Conservation (phyloP, 1,140 invertebrate species). For the Drosophila nikananu region DNA sequence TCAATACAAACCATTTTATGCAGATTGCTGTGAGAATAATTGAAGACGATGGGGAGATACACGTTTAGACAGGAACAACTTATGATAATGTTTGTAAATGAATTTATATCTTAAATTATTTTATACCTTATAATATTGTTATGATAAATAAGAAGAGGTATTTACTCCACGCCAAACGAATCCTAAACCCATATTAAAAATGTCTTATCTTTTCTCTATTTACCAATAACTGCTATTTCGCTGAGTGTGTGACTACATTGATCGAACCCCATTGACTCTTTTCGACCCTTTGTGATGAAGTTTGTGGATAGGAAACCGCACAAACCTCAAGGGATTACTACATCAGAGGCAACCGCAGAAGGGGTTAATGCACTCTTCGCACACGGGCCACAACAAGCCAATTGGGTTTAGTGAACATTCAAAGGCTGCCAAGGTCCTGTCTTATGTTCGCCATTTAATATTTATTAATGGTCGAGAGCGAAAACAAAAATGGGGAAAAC, state of each 20-base stretch:
- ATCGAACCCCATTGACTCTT: conserved; percentile 36
- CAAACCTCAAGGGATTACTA: conserved; percentile 53
- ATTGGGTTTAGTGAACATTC: conserved; percentile 30
- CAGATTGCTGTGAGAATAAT: conserved; percentile 24
- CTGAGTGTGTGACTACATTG: conserved; percentile 16
- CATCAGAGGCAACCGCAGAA: conserved; percentile 51
- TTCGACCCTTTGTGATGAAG: conserved; percentile 30
- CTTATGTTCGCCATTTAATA: conserved; percentile 60
- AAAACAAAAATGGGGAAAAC: conserved; percentile 25
- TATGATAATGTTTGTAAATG: background rate
- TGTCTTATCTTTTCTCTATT: background rate
- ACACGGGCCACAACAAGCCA: conserved; percentile 31
- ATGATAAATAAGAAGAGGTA: background rate
- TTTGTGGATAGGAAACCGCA: conserved; percentile 34
- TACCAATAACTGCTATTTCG: background rate
- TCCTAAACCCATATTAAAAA: background rate
- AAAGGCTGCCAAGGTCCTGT: conserved; percentile 37
- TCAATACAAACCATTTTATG: conserved; percentile 54
- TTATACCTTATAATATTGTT: too few relatives aligned
- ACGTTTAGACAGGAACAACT: too few relatives aligned
- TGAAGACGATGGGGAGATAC: conserved; percentile 8
- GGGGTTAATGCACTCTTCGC: conserved; percentile 52
- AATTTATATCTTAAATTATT: background rate
- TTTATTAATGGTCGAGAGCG: conserved; percentile 65
- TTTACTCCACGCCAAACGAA: background rate